Conservation (phyloP, 2,888 invertebrate species). For the Drosophila setosimentum region DNA sequence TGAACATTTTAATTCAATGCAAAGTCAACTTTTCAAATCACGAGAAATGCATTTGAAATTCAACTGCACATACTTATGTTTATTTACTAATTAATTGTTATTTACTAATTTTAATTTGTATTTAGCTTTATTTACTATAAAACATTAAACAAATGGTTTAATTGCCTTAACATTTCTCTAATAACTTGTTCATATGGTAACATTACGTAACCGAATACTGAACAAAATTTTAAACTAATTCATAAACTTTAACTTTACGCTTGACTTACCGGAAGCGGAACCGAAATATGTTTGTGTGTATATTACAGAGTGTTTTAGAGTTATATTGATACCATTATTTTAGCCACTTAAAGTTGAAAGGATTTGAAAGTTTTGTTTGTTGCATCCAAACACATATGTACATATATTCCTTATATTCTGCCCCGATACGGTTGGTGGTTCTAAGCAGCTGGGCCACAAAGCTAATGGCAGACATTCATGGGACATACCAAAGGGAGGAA, state of each 20-base stretch:
- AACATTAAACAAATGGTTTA: not conserved
- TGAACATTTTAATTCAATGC: not conserved
- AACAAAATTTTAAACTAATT: not conserved
- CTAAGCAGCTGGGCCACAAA: not conserved
- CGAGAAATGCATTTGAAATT: not conserved
- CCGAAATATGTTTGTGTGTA: not conserved
- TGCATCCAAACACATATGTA: not conserved
- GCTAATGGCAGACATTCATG: not conserved
- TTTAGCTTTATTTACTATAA: not conserved
- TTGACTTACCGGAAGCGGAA: not conserved
- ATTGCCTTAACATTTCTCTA: not conserved
- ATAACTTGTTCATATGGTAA: not conserved
- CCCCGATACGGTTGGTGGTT: not conserved
- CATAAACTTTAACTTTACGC: not conserved
- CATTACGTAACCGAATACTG: not conserved
- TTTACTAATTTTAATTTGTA: not conserved
- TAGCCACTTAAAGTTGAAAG: not conserved
- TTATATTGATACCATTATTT: not conserved
- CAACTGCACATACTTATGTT: no score
- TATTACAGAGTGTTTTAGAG: not conserved
- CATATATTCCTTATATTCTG: not conserved
- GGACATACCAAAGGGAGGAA: not conserved
- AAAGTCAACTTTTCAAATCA: not conserved
- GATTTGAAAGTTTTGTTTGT: not conserved
- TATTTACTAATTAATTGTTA: no score